Base-by-base conservation (phyloP, 2,888 invertebrate species). In the Pegoplata infirma region DNA sequence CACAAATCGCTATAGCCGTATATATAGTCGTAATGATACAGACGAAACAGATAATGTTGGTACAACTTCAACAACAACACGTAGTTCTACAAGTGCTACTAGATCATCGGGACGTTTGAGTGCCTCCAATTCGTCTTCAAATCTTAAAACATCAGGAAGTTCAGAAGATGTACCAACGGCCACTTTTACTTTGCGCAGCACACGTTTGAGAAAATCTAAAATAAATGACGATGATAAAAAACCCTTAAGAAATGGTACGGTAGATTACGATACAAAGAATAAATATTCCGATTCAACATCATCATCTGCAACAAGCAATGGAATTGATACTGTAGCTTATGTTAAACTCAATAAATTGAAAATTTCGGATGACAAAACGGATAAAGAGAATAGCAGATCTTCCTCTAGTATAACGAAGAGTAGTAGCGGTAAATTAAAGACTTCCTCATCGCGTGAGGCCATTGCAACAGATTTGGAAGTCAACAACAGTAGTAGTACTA, bases 111-210 rank as follows among this genome's bases (percentile, higher is more conserved):
- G 59, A n/a, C 74, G 64, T 25, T n/a, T 74, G 40, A 78, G 59
- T 59, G 61, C 69, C 8, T 75, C 80, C 14, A 69, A 76, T 46
- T 77, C 81, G 17, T 58, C 76, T 5, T 53, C 81, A 47, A 77
- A 74, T 32, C 51, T 86, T n/a, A 28, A 76, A 56, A 84, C 80
- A 77, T 75, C 75, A 84, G 84, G 82, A 47, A 87, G 86, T 74
- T 83, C 81, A 40, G 86, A 85, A 10, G 86, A 87, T 82, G 82
- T 87, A 63, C 86, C 87, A 5, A 87, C 86, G 28, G 85, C 87
- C 21, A 88, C 87, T 4, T 87, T 86, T 63, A 87, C 87, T 3
- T 59, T 88, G 49, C 85, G 87, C 76, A 84, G 82, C 69, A 85
- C 81, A 80, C 85, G 86, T 12, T 76, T 82, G 21, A 66, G 71